Evolutionary conservation across 1,140 invertebrate genomes (phyloP), one percentile per base, ranked within the genome.

Genomic region (Lasioglossum baleicum): DNA sequence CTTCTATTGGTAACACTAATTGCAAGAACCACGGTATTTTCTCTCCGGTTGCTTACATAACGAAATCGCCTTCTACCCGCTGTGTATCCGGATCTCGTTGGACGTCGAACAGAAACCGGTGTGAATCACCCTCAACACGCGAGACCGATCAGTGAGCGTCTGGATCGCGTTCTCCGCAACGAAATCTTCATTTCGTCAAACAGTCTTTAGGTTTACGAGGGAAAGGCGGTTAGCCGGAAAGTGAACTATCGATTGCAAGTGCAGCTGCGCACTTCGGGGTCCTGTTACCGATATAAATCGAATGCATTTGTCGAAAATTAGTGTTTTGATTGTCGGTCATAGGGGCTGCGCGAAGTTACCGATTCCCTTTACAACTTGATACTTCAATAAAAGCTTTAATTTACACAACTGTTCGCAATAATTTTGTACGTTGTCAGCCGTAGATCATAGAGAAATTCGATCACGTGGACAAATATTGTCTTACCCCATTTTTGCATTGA

Each of bases 1-100:
- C 68, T 51, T 79, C 78, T 84, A 84, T 85, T 81, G 83, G 83
- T 56, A 73, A 84, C 42, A 72, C 78, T 84, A 84, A 84, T 85
- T 84, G 83, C 83, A 66, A 84, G 83, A 81, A 76, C 40, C 79
- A 77, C 70, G 83, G 65, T 85, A 84, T 85, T 85, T 82, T 80
- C 76, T 79, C 74, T 69, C 72, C 69, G 20, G 65, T 68, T 35
- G 17, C 68, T 85, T 85, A 71, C 83, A 81, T 85, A 85, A 85
- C 48, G 68, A 74, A 84, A 84, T 85, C 83, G 51, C 58, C 77
- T 15, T 64, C 51, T 58, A 61, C 66, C 71, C 53, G 77, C 61
- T 68, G 72, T 67, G 72, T 66, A 71, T 80, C 77, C 78, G 83
- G 83, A 78, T 79, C 81, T 83, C 70, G 66, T 73, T 64, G 56